phyloP scores from a whole-genome alignment of 2,797 vertebrate species.

The Leptatherina wallacei region DNA sequence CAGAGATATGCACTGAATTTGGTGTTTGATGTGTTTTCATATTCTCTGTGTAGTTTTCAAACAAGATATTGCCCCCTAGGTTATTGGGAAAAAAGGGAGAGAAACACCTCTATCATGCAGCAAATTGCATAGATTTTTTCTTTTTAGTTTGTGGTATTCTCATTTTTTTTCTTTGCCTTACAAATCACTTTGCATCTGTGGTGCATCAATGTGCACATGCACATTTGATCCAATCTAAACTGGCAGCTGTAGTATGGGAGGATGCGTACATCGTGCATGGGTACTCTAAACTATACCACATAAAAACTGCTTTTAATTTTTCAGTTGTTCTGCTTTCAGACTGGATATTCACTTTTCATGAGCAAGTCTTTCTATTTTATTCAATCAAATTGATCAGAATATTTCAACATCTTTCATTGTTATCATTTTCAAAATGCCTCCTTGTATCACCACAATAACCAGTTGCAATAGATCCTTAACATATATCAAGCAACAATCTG shows the following conservation, averaged over 20 bases:
- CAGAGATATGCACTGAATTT: conserved; percentile 25
- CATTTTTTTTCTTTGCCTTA: conserved; percentile 18
- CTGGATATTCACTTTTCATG: background rate
- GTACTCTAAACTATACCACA: background rate
- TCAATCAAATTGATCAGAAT: conserved; percentile 10
- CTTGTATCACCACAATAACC: background rate
- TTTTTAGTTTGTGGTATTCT: conserved; percentile 24
- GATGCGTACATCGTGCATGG: background rate
- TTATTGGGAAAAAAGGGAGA: conserved; percentile 9
- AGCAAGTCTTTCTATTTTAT: background rate
- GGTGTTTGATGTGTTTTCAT: conserved; percentile 2
- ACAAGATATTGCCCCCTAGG: background rate
- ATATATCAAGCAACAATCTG: conserved; percentile 38
- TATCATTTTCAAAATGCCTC: conserved; percentile 9
- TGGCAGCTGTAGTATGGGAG: conserved; percentile 2
- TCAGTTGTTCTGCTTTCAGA: background rate
- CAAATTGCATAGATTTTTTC: conserved; percentile 4
- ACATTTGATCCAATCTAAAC: conserved; percentile 16
- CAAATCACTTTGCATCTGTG: conserved; percentile 13
- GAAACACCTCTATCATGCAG: background rate
- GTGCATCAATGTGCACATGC: conserved; percentile 14
- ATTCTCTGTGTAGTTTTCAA: conserved; percentile 2
- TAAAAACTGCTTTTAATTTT: background rate
- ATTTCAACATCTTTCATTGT: conserved; percentile 7
- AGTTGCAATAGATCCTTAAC: conserved; percentile 29